Conservation (phyloP, 2,888 invertebrate genomes). For the Teinopalpus imperialis region DNA sequence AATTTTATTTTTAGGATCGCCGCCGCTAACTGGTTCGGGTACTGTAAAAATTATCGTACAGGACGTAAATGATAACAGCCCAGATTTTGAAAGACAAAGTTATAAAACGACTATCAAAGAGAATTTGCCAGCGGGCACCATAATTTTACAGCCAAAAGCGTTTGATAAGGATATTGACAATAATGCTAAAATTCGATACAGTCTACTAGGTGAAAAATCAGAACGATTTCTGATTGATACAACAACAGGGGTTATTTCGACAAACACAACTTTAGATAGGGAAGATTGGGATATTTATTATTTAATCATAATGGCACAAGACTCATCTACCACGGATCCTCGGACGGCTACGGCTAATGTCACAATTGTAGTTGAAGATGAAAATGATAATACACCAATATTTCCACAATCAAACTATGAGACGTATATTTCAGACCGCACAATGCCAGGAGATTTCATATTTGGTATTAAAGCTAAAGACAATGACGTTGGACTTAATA, state of each 20-base stretch:
- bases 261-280: conserved; percentile 87
- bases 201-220: conserved; percentile 90
- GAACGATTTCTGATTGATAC: conserved; percentile 91
- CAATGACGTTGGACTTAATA: conserved; percentile 90
- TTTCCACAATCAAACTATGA: conserved; percentile 89
- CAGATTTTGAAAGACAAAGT: conserved; percentile 91
- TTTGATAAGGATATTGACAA: conserved; percentile 91
- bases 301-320: conserved; percentile 93
- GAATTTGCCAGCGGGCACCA: conserved; percentile 89
- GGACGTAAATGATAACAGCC: conserved; percentile 97
- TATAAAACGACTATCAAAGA: conserved; percentile 91
- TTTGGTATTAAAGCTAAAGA: conserved; percentile 95
- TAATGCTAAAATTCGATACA: conserved; percentile 94
- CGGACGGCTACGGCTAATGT: conserved; percentile 91
- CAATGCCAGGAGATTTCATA: conserved; percentile 91
- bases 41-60: conserved; percentile 94
- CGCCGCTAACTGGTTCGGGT: conserved; percentile 95
- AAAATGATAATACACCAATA: conserved; percentile 92
- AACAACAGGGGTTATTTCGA: conserved; percentile 89
- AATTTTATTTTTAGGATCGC: conserved; percentile 93
- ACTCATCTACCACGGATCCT: conserved; percentile 93
- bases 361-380: conserved; percentile 89
- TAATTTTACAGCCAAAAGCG: conserved; percentile 89
- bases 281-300: conserved; percentile 90
- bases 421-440: conserved; percentile 91